Conservation (phyloP, 1,140 invertebrate species). For the Leptestheria dahalacensis region DNA sequence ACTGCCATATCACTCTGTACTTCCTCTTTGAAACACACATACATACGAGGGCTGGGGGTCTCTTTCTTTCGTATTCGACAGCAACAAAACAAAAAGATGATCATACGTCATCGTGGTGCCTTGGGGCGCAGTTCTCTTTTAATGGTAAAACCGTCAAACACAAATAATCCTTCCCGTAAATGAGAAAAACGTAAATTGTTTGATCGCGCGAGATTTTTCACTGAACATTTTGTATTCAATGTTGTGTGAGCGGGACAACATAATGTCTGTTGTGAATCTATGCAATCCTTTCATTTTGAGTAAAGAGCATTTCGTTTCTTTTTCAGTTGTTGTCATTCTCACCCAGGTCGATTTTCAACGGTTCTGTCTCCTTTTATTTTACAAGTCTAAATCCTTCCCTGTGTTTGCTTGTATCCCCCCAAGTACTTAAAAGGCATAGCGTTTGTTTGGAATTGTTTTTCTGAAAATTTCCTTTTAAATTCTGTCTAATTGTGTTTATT, state of each 20-base stretch:
- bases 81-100: neutral
- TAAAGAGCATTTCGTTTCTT: conserved; percentile 1
- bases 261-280: no score
- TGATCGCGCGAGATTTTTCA: no score
- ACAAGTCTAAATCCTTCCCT: neutral
- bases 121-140: neutral
- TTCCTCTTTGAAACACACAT: neutral
- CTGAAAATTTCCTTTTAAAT: neutral
- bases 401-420: neutral
- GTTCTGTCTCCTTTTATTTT: neutral
- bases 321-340: neutral
- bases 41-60: no score
- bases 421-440: no score
- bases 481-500: neutral
- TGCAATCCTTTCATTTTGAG: no score
- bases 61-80: neutral
- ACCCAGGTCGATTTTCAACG: neutral
- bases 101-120: neutral
- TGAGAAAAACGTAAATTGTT: no score
- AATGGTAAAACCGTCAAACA: no score
- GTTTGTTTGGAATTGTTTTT: no score
- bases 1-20: conserved; percentile 6
- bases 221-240: no score
- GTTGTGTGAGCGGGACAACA: no score
- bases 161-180: no score